A percentile compares a stretch with the other conserved stretches of the same genome.
phyloP scores from a whole-genome alignment of 1,140 invertebrate species.

The Cheumatopsyche charites region DNA sequence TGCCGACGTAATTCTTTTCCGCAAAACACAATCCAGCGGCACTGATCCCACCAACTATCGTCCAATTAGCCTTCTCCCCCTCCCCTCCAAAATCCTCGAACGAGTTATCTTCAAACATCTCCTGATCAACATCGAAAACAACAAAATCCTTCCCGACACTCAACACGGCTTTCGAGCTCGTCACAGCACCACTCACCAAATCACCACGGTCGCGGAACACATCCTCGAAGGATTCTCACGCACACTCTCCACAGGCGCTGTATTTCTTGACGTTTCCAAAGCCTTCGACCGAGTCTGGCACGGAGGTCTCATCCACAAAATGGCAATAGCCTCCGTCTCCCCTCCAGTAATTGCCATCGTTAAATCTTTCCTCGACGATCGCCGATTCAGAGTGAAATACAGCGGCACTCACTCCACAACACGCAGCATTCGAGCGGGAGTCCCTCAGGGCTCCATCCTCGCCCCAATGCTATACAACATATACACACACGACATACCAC shows the following conservation, averaged over 20 bases:
- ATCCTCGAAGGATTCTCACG: conserved; percentile 43
- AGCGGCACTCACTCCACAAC: conserved; percentile 11
- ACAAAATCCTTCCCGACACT: conserved; percentile 29
- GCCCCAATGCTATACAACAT: conserved; percentile 45
- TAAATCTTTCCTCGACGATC: neutral
- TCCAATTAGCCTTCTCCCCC: conserved; percentile 48
- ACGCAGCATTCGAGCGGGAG: conserved; percentile 43
- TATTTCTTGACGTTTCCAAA: conserved; percentile 51
- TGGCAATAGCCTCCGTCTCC: conserved; percentile 38
- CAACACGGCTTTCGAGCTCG: conserved; percentile 48
- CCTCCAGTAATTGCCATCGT: conserved; percentile 41
- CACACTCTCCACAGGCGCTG: conserved; percentile 44
- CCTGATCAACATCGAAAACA: conserved; percentile 5
- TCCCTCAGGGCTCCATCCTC: conserved; percentile 49
- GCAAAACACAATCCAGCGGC: neutral
- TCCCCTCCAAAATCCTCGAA: conserved; percentile 47
- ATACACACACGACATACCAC: conserved; percentile 45
- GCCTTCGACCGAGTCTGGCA: conserved; percentile 52
- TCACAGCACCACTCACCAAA: conserved; percentile 45
- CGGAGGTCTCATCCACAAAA: conserved; percentile 47
- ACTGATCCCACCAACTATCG: conserved; percentile 10
- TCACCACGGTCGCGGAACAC: conserved; percentile 41
- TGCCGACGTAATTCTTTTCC: conserved; percentile 3
- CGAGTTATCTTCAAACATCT: conserved; percentile 42
- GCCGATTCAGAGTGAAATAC: neutral